phyloP scores from a whole-genome alignment of 2,113 vertebrate species.

The Thomomys bottae region DNA sequence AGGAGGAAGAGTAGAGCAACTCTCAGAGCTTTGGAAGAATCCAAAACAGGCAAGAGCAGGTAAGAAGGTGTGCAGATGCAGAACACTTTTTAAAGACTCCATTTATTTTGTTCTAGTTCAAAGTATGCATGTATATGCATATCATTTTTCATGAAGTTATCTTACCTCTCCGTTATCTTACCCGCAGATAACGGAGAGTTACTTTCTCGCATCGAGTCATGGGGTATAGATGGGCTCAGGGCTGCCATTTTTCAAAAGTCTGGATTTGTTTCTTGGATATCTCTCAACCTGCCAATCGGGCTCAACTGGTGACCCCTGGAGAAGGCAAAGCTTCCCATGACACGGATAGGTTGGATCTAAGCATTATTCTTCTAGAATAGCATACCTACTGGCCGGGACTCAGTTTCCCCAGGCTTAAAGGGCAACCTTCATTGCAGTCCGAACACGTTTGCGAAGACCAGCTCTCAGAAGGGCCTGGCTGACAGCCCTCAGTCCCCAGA shows the following conservation, averaged over 20 bases:
- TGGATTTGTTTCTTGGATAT: not conserved
- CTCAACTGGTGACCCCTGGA: not conserved
- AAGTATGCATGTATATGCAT: not conserved
- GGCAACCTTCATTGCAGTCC: not conserved
- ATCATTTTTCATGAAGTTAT: not conserved
- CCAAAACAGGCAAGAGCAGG: constrained; percentile 26
- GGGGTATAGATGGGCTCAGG: not conserved
- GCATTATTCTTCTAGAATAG: not conserved
- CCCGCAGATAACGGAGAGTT: not conserved
- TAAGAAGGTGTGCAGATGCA: not conserved
- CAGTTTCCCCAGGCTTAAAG: not conserved
- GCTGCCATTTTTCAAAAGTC: not conserved
- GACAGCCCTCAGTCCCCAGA: not conserved
- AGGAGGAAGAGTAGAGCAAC: constrained; percentile 10
- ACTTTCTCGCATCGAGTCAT: not conserved
- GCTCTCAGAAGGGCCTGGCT: not conserved
- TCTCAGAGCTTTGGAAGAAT: constrained; percentile 39
- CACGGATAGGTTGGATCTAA: not conserved
- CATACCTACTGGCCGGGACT: not conserved
- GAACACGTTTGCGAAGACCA: not conserved
- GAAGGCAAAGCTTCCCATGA: not conserved
- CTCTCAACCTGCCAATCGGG: not conserved
- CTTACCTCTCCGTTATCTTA: not conserved
- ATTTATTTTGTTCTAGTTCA: constrained; percentile 11
- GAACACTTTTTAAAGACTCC: not conserved